Conservation (phyloP, 2,797 vertebrate species). For the Poecile montanus region DNA sequence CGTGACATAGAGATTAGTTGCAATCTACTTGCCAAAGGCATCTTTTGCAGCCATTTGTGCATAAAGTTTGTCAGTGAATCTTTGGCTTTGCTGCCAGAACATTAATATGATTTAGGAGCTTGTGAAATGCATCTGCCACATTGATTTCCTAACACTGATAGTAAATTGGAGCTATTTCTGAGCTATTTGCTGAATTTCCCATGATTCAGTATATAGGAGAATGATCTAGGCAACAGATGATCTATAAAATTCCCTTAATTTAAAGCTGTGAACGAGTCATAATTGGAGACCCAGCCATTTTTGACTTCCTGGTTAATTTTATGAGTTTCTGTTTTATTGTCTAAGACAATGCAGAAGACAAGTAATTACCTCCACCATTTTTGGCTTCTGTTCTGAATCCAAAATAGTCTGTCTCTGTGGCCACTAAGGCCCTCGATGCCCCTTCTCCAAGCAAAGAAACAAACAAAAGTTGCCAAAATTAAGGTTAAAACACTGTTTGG, state of each 20-base stretch:
- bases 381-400: background rate
- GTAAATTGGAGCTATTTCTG: background rate
- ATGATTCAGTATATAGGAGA: background rate
- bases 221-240: background rate
- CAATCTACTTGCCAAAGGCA: background rate
- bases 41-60: background rate
- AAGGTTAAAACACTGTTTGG: background rate
- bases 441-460: background rate
- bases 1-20: background rate
- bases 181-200: background rate
- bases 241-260: background rate
- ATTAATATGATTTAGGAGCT: background rate
- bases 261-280: background rate
- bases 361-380: background rate
- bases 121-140: slow-evolving; percentile 32
- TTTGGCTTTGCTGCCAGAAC: slow-evolving; percentile 24
- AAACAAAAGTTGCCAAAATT: background rate
- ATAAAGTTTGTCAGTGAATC: slow-evolving; percentile 7
- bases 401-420: background rate
- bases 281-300: background rate
- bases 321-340: background rate
- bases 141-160: background rate
- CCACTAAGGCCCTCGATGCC: background rate
- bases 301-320: background rate
- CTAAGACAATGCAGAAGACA: background rate